Conservation (phyloP, 2,113 vertebrate genomes). For the Manacus vitellinus region DNA sequence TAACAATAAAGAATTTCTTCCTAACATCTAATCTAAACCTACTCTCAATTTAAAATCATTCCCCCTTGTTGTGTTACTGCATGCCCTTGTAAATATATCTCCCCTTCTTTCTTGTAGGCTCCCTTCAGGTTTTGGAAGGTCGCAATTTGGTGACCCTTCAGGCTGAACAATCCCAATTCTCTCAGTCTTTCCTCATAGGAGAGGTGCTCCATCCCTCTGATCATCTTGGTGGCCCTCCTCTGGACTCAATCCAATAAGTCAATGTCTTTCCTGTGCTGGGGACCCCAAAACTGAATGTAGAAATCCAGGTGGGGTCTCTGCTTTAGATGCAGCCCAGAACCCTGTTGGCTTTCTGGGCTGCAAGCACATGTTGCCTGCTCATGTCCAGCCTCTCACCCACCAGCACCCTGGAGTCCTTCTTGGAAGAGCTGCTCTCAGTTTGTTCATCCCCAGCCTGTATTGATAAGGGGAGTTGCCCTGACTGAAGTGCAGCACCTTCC, state of each 20-base stretch:
- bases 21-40: neutral
- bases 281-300: neutral
- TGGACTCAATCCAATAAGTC: fast-evolving
- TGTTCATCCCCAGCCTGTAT: neutral
- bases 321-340: neutral
- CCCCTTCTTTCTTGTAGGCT: neutral
- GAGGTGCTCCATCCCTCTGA: neutral
- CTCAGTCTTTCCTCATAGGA: neutral
- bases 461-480: fast-evolving
- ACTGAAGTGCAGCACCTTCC: fast-evolving
- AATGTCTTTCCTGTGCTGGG: fast-evolving
- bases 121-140: neutral
- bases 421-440: neutral
- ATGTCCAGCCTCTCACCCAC: neutral
- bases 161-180: neutral
- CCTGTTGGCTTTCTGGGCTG: fast-evolving
- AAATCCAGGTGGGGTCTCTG: neutral
- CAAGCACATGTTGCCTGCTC: fast-evolving
- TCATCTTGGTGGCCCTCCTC: neutral
- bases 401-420: neutral
- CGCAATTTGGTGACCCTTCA: neutral
- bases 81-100: neutral
- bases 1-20: neutral
- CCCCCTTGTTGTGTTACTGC: neutral
- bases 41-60: neutral